These are phyloP conservation scores for Lepidocyrtinus sp. DNA, from an alignment of 2,888 invertebrate species.

Conservation along the genomic window DNA sequence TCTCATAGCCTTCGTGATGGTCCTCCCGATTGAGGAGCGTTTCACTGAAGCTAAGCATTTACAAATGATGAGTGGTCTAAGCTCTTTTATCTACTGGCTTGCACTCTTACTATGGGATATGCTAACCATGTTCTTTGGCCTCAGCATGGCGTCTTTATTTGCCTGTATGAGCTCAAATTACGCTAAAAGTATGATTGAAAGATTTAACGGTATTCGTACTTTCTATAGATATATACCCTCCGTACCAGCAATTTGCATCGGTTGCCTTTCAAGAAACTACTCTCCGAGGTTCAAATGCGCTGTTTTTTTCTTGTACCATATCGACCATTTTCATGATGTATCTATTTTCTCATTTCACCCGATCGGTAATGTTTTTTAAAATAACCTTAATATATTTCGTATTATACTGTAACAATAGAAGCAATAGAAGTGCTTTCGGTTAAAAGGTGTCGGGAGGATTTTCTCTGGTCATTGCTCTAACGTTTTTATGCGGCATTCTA, in stretches of 20 bases:
- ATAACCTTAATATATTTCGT: no score
- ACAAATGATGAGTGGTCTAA: conserved; percentile 73
- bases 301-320: no score
- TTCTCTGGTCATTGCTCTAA: conserved; percentile 70
- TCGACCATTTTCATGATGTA: no score
- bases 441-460: conserved; percentile 75
- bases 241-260: no score
- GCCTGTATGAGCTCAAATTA: not conserved
- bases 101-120: conserved; percentile 73
- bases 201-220: no score
- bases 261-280: no score
- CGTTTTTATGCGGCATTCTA: conserved; percentile 22
- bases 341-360: conserved; percentile 75
- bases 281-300: no score
- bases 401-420: no score
- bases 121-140: conserved; percentile 71
- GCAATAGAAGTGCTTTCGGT: no score
- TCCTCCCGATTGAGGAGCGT: conserved; percentile 71
- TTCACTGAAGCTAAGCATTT: conserved; percentile 71
- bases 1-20: conserved; percentile 69
- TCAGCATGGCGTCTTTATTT: not conserved
- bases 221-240: no score
- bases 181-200: no score
- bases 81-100: conserved; percentile 72
- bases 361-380: no score